These are phyloP conservation scores for Paralvinella palmiformis DNA, from an alignment of 1,140 invertebrate species.

Conservation along the genomic window DNA sequence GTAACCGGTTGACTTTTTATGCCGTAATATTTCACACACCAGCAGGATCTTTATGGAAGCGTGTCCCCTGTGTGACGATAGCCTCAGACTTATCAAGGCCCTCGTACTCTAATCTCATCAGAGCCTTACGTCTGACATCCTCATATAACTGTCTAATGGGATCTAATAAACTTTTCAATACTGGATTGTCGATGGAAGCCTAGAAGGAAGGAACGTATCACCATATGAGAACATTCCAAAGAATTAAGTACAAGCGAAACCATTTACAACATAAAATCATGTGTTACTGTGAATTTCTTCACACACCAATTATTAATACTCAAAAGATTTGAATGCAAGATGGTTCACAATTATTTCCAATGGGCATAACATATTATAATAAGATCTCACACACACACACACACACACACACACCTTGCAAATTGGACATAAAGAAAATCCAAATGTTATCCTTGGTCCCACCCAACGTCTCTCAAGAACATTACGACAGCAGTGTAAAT, in stretches of 20 bases:
- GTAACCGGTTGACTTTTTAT: not conserved
- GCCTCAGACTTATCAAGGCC: conserved; percentile 74
- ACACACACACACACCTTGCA: conserved; percentile 68
- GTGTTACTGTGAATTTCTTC: no score
- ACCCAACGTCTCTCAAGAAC: conserved; percentile 84
- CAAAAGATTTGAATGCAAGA: not conserved
- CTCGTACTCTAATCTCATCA: conserved; percentile 95
- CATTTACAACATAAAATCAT: no score
- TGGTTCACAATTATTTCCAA: not conserved
- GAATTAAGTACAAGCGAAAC: not conserved
- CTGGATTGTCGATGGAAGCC: conserved; percentile 75
- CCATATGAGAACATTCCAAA: not conserved
- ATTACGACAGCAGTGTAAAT: conserved; percentile 82
- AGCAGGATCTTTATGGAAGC: conserved; percentile 73
- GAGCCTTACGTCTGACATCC: conserved; percentile 86
- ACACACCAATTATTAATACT: not conserved
- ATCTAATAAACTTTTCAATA: conserved; percentile 68
- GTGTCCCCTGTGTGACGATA: conserved; percentile 60
- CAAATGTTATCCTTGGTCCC: conserved; percentile 91
- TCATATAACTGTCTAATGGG: conserved; percentile 77
- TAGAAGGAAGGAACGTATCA: conserved; percentile 34
- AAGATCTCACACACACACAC: no score
- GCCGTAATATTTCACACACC: conserved; percentile 52
- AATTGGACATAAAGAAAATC: conserved; percentile 92
- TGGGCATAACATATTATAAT: no score